Conservation (phyloP, 2,797 vertebrate genomes). For the Pyrrhura leucotis region DNA sequence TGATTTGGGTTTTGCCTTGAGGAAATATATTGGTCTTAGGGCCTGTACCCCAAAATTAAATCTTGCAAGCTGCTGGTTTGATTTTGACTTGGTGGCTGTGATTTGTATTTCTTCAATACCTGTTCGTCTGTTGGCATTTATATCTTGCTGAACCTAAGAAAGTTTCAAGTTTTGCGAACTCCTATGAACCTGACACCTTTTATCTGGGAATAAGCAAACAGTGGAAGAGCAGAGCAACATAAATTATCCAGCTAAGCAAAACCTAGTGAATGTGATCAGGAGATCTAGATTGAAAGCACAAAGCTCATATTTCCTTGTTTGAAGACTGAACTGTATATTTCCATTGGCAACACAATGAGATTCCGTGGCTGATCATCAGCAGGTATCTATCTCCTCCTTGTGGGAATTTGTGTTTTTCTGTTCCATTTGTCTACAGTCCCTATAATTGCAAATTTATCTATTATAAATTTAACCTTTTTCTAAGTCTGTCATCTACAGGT, state of each 20-base stretch:
- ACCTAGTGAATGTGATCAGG: not conserved
- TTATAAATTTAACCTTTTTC: not conserved
- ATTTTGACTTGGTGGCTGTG: not conserved
- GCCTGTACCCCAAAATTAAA: not conserved
- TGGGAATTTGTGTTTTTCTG: constrained; percentile 18
- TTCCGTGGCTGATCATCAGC: not conserved
- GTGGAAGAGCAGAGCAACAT: not conserved
- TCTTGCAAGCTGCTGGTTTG: not conserved
- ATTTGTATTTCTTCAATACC: not conserved
- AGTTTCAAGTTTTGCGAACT: not conserved
- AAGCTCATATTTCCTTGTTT: not conserved
- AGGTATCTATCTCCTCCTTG: constrained; percentile 30
- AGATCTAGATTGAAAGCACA: not conserved
- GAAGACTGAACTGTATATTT: not conserved
- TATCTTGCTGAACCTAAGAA: not conserved
- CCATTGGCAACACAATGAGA: not conserved
- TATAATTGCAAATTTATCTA: not conserved
- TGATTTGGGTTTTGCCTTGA: not conserved
- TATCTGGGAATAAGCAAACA: not conserved
- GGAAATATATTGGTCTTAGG: not conserved
- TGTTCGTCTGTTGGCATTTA: not conserved
- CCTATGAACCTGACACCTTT: not conserved
- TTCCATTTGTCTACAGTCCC: not conserved
- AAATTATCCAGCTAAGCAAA: not conserved
- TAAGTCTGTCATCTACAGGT: not conserved